These are phyloP conservation scores for Iphiclides podalirius DNA, from an alignment of 2,888 invertebrate species.

Conservation along the genomic window DNA sequence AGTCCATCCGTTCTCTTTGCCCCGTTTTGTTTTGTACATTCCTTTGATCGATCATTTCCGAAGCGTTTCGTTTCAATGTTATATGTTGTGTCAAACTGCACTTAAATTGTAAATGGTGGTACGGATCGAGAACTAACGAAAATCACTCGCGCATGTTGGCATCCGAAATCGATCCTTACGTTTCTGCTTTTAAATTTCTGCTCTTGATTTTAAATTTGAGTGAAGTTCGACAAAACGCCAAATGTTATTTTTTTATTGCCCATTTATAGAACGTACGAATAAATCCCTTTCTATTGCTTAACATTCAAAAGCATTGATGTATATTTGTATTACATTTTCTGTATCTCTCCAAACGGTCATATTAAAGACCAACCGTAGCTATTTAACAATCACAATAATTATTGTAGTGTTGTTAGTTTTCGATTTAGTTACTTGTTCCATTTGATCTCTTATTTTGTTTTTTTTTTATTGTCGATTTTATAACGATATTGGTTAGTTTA, in stretches of 20 bases:
- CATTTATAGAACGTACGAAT: slow-evolving; percentile 22
- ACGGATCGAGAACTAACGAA: slow-evolving; percentile 38
- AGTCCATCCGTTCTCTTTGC: slow-evolving; percentile 55
- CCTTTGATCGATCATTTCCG: background rate
- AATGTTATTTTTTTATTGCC: slow-evolving; percentile 33
- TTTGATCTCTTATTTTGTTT: slow-evolving; percentile 74
- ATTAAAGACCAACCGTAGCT: no score
- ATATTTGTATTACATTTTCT: background rate
- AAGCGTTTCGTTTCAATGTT: slow-evolving; percentile 36
- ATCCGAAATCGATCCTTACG: slow-evolving; percentile 44
- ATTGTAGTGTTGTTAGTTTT: slow-evolving; percentile 68
- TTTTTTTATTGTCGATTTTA: slow-evolving; percentile 50
- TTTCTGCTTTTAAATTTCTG: slow-evolving; percentile 66
- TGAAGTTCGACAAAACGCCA: slow-evolving; percentile 76
- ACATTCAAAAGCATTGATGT: background rate
- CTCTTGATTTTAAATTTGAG: slow-evolving; percentile 59
- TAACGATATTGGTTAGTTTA: slow-evolving; percentile 59
- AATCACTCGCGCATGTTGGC: slow-evolving; percentile 36
- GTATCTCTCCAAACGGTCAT: no score
- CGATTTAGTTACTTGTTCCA: slow-evolving; percentile 62
- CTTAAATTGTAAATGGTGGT: slow-evolving; percentile 78
- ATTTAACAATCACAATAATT: background rate
- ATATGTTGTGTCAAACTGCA: slow-evolving; percentile 80
- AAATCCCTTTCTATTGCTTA: background rate
- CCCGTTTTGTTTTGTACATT: background rate